Evolutionary conservation across 2,113 vertebrate genomes (phyloP), one percentile per base, ranked within the genome.

Genomic region (Apteryx owenii): DNA sequence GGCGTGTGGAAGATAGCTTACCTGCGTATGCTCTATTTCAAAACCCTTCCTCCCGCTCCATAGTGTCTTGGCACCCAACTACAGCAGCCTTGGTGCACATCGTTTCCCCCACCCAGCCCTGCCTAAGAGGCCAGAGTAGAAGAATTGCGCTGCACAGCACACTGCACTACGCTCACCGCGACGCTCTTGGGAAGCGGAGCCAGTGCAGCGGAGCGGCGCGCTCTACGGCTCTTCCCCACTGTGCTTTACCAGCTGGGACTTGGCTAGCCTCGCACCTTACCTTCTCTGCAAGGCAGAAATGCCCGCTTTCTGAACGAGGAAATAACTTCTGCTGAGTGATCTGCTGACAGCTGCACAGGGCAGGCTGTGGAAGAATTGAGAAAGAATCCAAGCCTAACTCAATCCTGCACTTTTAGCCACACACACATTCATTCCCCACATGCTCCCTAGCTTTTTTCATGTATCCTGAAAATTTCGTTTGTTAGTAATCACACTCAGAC

Each of bases 401-500:
- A 85, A 51, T 65, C 91, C 58, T 85, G 68, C 82, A 65, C 36
- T 72, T 89, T 69, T n/a, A 95, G 73, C 86, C 89, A 84, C 69
- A 76, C 84, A 84, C 81, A 93, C 89, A 90, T 91, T 96, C 93
- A 95, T 94, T 62, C 31, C 7, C 75, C 66, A 40, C 19, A 5
- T 50, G 72, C 73, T 73, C 87, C 62, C 60, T 72, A 78, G 33
- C 61, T 93, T 51, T 33, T 38, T 85, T 82, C 84, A 76, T 8
- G 69, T 53, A 89, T 84, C 83, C 85, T 93, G 53, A 77, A 91
- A 81, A 85, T 78, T 73, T 75, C 56, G 20, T 88, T 93, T 88
- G 72, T 88, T 78, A 94, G 91, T 93, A 81, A 88, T 93, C 89
- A 76, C 54, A 58, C 85, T 68, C 89, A 88, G 10, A 68, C 81